phyloP scores from a whole-genome alignment of 2,888 invertebrate species.

The Plagodis pulveraria region DNA sequence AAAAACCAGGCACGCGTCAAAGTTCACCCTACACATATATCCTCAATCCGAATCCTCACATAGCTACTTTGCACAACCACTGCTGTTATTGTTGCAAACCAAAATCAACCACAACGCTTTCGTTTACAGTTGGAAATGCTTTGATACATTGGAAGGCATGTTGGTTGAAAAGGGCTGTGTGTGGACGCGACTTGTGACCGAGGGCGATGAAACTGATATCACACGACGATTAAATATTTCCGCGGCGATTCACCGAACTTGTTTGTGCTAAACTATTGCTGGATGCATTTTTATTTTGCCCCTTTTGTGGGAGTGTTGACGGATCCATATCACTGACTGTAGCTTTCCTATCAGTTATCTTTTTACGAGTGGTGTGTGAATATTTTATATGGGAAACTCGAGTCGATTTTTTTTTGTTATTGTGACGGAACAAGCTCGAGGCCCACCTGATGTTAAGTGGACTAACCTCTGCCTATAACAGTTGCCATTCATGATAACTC shows the following conservation, averaged over 20 bases:
- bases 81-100: neutral
- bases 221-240: slow-evolving; percentile 65
- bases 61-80: neutral
- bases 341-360: slow-evolving; percentile 8
- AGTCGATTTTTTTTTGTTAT: too few species aligned
- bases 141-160: neutral
- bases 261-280: slow-evolving; percentile 48
- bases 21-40: neutral
- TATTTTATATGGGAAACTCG: neutral
- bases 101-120: neutral
- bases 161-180: neutral
- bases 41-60: neutral
- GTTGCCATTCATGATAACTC: too few species aligned
- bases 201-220: slow-evolving; percentile 45
- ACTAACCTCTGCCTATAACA: too few species aligned
- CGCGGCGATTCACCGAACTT: slow-evolving; percentile 45
- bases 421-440: too few species aligned
- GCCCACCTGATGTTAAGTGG: too few species aligned
- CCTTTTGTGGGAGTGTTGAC: slow-evolving; percentile 13
- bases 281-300: slow-evolving; percentile 6
- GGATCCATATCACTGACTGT: slow-evolving; percentile 12
- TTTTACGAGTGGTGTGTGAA: slow-evolving; percentile 5
- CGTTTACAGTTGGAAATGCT: neutral
- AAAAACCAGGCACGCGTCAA: slow-evolving; percentile 8
- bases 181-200: slow-evolving; percentile 3